phyloP scores from a whole-genome alignment of 2,888 invertebrate species.

The Cacoxenus indagator region DNA sequence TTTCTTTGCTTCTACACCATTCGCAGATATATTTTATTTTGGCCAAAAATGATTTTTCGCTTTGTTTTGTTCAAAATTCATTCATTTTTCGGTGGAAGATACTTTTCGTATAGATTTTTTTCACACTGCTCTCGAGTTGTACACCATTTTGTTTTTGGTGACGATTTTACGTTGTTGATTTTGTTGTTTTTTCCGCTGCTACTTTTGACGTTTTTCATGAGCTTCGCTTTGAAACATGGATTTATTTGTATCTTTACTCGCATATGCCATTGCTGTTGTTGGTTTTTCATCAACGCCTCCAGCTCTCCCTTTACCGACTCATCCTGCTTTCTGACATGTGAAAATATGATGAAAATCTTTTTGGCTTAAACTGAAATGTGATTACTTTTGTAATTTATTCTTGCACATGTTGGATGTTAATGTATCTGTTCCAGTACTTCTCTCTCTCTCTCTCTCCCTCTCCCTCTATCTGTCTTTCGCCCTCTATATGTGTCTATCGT shows the following conservation, averaged over 20 bases:
- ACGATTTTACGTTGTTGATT: conserved; percentile 17
- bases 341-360: conserved; percentile 48
- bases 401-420: neutral
- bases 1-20: conserved; percentile 28
- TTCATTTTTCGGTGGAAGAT: conserved; percentile 32
- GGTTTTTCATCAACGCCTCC: neutral
- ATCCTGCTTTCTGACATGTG: conserved; percentile 41
- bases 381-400: conserved; percentile 50
- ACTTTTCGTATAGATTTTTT: neutral
- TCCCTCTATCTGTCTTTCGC: neutral
- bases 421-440: neutral
- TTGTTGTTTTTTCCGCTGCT: conserved; percentile 1
- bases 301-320: neutral
- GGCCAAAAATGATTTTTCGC: conserved; percentile 22
- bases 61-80: conserved; percentile 6
- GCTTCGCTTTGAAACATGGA: conserved; percentile 34
- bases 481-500: too few species aligned
- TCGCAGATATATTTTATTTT: neutral
- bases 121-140: neutral
- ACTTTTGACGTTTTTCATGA: neutral
- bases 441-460: neutral
- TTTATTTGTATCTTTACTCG: conserved; percentile 30
- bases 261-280: too few species aligned
- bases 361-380: conserved; percentile 48
- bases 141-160: conserved; percentile 33